Conservation (phyloP, 2,113 vertebrate species). For the Rallus limicola region DNA sequence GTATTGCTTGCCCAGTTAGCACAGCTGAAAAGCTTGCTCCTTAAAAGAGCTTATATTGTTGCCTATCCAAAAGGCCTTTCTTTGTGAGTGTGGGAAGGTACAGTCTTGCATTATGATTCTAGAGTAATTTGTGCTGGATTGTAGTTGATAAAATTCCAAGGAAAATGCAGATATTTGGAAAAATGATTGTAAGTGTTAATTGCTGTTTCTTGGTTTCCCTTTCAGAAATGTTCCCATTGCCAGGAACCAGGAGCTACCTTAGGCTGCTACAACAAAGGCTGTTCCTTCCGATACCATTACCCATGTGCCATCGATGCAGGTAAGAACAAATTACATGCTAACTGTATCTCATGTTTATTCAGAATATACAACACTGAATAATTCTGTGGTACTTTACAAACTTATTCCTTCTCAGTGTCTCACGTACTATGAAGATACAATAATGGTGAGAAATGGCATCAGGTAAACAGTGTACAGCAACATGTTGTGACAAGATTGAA, state of each 20-base stretch:
- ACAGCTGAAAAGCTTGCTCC: background rate
- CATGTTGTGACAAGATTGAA: rapidly evolving
- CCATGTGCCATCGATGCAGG: slow-evolving; percentile 96
- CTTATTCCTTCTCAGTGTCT: background rate
- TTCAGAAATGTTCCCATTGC: slow-evolving; percentile 95
- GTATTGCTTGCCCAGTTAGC: background rate
- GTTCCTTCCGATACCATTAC: slow-evolving; percentile 96
- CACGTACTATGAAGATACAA: background rate
- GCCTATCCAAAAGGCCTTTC: background rate
- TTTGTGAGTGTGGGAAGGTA: background rate
- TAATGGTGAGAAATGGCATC: background rate
- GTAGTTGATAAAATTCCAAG: background rate
- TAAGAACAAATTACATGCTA: slow-evolving; percentile 60
- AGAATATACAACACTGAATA: background rate
- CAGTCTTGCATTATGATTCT: background rate
- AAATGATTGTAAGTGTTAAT: background rate
- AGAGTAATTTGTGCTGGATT: background rate
- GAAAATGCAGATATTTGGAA: background rate
- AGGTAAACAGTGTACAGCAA: background rate
- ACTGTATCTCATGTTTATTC: background rate
- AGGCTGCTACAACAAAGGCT: slow-evolving; percentile 99
- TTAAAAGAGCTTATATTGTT: background rate
- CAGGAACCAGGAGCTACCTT: slow-evolving; percentile 94
- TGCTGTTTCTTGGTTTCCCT: slow-evolving; percentile 15
- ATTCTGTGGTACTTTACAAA: background rate